phyloP scores from a whole-genome alignment of 2,888 invertebrate species.

The Odontocolon sp. region DNA sequence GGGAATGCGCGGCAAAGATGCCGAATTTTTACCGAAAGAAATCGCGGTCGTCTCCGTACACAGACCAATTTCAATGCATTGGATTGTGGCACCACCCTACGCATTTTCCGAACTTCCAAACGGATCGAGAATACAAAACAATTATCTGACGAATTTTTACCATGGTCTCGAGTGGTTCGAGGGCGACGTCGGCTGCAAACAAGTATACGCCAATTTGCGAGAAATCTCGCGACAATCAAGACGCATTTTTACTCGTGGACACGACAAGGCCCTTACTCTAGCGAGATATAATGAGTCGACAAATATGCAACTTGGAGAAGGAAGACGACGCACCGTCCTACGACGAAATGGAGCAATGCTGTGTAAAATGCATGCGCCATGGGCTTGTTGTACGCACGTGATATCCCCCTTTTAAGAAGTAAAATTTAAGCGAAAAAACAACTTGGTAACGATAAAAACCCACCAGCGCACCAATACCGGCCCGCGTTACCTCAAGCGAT shows the following conservation, averaged over 20 bases:
- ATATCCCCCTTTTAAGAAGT: too few species aligned
- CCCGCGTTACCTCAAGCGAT: too few species aligned
- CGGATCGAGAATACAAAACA: background rate
- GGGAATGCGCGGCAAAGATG: background rate
- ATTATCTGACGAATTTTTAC: background rate
- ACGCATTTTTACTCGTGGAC: background rate
- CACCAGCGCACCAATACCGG: too few species aligned
- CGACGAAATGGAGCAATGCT: too few species aligned
- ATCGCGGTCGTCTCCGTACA: background rate
- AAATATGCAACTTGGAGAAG: background rate
- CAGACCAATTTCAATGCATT: background rate
- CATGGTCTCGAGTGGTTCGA: conserved; percentile 2
- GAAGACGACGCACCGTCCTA: too few species aligned
- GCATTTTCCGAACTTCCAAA: background rate
- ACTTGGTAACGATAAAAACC: too few species aligned
- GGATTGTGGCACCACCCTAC: background rate
- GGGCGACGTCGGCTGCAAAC: background rate
- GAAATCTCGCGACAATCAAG: background rate
- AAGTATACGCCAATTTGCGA: background rate
- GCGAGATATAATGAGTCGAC: background rate
- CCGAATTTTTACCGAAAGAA: background rate
- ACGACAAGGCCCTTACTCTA: background rate
- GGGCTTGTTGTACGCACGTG: too few species aligned
- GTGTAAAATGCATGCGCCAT: too few species aligned
- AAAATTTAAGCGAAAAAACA: too few species aligned